Percentiles rank a stretch among this genome's conserved stretches.
phyloP scores from a whole-genome alignment of 2,113 vertebrate species.

The Pluvialis apricaria region DNA sequence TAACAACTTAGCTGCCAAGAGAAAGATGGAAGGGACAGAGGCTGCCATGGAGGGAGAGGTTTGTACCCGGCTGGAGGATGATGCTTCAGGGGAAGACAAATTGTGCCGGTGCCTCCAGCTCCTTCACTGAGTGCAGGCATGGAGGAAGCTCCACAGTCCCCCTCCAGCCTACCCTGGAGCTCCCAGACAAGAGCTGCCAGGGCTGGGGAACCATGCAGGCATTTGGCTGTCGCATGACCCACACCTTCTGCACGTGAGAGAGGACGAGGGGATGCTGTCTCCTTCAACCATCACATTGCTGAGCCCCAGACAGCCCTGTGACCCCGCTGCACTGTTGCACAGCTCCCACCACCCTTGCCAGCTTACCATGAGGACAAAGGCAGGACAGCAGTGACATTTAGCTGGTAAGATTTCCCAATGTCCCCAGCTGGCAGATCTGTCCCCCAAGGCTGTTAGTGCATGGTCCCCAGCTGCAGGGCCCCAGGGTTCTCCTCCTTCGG shows the following conservation, averaged over 20 bases:
- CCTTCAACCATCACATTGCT: accelerated
- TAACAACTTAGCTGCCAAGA: slow-evolving; percentile 60
- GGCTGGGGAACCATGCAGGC: background rate
- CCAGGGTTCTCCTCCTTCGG: background rate
- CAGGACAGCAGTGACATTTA: background rate
- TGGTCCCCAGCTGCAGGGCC: background rate
- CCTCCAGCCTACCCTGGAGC: background rate
- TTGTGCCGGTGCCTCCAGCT: background rate
- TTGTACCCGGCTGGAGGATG: background rate
- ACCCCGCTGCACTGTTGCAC: accelerated
- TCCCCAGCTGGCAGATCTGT: background rate
- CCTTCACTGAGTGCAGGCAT: too few species aligned
- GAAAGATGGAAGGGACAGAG: slow-evolving; percentile 22
- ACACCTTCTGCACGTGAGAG: background rate
- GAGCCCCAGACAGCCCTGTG: background rate
- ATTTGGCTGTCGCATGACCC: accelerated
- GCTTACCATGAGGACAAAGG: accelerated
- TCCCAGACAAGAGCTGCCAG: background rate
- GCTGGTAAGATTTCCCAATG: background rate
- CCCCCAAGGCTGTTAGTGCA: background rate
- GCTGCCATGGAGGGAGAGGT: background rate
- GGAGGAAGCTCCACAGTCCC: background rate
- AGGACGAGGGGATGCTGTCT: background rate
- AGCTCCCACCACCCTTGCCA: too few species aligned
- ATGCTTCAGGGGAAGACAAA: background rate